Conservation (phyloP, 2,888 invertebrate species). For the Aproaerema taeniolella region DNA sequence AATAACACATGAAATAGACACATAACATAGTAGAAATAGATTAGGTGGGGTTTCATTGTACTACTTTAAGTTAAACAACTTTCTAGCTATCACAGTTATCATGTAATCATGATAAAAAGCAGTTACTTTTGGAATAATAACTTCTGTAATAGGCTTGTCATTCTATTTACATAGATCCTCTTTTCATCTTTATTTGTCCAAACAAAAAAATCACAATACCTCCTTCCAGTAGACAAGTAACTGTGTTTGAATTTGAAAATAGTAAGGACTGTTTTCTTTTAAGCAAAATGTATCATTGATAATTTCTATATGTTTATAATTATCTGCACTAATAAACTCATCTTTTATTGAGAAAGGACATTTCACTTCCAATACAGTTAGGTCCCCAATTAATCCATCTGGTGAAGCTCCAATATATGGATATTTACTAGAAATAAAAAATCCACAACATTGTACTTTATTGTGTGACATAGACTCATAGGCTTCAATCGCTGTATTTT, state of each 20-base stretch:
- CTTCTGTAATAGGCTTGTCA: neutral
- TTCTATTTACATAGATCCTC: neutral
- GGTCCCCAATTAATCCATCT: neutral
- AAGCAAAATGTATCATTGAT: neutral
- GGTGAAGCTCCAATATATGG: neutral
- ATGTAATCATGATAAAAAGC: neutral
- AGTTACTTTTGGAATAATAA: neutral
- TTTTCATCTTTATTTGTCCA: neutral
- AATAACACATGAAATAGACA: too few relatives aligned
- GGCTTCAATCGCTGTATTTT: neutral
- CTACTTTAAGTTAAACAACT: too few relatives aligned
- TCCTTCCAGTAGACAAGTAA: conserved; percentile 1
- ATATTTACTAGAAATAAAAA: neutral
- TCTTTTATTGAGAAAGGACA: neutral
- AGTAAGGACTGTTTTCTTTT: neutral
- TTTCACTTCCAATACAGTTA: neutral
- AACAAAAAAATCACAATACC: neutral
- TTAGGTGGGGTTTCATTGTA: too few relatives aligned
- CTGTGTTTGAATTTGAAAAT: conserved; percentile 5
- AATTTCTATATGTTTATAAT: neutral
- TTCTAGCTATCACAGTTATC: neutral
- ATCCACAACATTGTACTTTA: neutral
- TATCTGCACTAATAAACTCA: neutral
- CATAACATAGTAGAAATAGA: too few relatives aligned
- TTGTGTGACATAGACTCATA: neutral